These are phyloP conservation scores for Sitta carolinensis DNA, from an alignment of 2,797 vertebrate species.

Conservation along the genomic window DNA sequence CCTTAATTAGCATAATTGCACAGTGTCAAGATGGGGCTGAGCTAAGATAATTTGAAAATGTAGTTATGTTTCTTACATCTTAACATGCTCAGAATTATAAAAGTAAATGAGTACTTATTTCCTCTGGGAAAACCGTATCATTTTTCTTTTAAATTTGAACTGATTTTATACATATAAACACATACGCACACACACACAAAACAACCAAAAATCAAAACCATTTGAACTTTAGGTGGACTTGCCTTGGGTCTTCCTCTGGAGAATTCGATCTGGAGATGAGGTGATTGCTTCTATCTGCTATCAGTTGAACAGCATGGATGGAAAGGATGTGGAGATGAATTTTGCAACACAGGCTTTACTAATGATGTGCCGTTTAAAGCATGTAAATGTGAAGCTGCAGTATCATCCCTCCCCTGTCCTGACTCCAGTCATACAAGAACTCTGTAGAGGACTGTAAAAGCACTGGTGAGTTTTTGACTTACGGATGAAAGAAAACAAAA, in stretches of 20 bases:
- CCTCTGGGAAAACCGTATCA: not conserved
- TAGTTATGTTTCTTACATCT: not conserved
- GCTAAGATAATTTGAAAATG: slow-evolving; percentile 8
- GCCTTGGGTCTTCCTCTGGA: not conserved
- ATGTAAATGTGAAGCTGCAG: not conserved
- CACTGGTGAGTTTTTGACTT: not conserved
- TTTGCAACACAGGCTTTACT: not conserved
- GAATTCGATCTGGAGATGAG: not conserved
- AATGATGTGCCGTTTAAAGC: not conserved
- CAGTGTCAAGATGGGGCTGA: slow-evolving; percentile 4
- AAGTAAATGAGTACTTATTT: not conserved
- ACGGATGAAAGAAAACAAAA: not conserved
- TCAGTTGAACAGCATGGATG: not conserved
- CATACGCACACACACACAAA: not conserved
- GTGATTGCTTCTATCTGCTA: not conserved
- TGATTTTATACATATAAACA: not conserved
- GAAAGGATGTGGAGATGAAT: not conserved
- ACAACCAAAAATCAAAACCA: not conserved
- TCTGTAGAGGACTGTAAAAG: not conserved
- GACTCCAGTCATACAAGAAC: not conserved
- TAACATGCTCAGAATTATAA: slow-evolving; percentile 15
- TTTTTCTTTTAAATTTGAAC: not conserved
- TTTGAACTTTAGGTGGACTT: not conserved
- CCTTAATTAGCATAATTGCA: slow-evolving; percentile 46
- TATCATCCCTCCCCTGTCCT: not conserved